Percentiles rank a stretch among this genome's conserved stretches.
These are phyloP conservation scores for Nothura maculosa DNA, from an alignment of 2,797 vertebrate genomes.

Conservation along the genomic window DNA sequence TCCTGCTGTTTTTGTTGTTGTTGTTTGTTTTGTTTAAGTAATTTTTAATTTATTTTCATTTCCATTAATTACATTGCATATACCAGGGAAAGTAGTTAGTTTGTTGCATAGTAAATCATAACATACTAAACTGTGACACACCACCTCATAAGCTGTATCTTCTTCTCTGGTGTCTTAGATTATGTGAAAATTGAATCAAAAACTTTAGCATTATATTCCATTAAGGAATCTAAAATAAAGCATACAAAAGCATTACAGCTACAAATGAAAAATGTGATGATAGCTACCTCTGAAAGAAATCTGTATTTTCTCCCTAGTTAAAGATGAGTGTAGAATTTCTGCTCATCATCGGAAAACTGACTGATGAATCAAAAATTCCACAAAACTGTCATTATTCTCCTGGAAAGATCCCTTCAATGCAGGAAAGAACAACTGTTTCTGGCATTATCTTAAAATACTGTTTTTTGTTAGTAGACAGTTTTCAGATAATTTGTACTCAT, in stretches of 20 bases:
- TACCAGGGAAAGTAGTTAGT: not conserved
- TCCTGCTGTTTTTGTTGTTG: not conserved
- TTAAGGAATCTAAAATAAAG: not conserved
- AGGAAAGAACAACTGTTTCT: not conserved
- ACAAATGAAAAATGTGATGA: not conserved
- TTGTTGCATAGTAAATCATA: not conserved
- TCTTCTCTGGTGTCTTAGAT: not conserved
- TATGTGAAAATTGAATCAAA: not conserved
- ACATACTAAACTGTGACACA: not conserved
- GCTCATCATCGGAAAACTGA: not conserved
- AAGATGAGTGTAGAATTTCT: not conserved
- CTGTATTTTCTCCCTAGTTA: not conserved
- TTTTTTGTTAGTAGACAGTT: not conserved
- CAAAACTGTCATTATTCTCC: not conserved
- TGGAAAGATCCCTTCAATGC: not conserved
- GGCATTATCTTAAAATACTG: not conserved
- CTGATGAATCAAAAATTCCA: not conserved
- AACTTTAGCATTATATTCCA: not conserved
- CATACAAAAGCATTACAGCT: not conserved
- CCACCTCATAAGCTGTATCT: not conserved
- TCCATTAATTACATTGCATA: not conserved
- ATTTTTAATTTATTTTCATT: not conserved
- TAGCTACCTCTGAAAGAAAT: not conserved
- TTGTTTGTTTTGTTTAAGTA: too few species aligned
- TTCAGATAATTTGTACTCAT: not conserved